A percentile compares a stretch with the other conserved stretches of the same genome.
These are phyloP conservation scores for Lithophane leautieri DNA, from an alignment of 2,888 invertebrate species.

Conservation along the genomic window DNA sequence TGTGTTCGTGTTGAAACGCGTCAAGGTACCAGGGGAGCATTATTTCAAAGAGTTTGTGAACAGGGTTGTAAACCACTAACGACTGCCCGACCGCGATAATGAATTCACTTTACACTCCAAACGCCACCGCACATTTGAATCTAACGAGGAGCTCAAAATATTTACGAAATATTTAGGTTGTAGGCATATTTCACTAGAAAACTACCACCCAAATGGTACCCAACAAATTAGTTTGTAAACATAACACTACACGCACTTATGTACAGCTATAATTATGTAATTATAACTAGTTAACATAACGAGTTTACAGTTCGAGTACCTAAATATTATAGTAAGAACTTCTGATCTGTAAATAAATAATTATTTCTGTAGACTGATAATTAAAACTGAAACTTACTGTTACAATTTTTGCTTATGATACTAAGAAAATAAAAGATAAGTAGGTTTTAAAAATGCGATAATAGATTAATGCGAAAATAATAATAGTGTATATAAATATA, in stretches of 20 bases:
- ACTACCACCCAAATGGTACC: constrained; percentile 45
- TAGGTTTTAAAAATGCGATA: background rate
- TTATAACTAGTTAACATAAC: constrained; percentile 18
- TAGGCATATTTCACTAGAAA: constrained; percentile 61
- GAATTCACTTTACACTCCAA: constrained; percentile 84
- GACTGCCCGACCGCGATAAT: constrained; percentile 86
- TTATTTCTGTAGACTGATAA: background rate
- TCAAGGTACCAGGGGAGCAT: constrained; percentile 81
- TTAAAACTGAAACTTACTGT: background rate
- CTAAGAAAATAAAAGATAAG: background rate
- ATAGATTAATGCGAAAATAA: background rate
- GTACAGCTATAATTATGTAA: constrained; percentile 26
- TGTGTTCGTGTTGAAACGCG: constrained; percentile 67
- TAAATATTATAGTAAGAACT: background rate
- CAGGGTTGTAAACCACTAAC: constrained; percentile 87
- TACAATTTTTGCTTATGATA: background rate
- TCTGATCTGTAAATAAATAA: background rate
- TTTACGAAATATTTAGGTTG: constrained; percentile 66
- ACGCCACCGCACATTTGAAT: constrained; percentile 78
- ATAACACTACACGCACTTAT: constrained; percentile 24
- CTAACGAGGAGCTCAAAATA: constrained; percentile 74
- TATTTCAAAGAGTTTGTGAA: constrained; percentile 87
- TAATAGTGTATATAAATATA: too few relatives aligned
- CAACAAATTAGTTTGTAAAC: constrained; percentile 60
- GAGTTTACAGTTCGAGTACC: background rate